These are phyloP conservation scores for Chrysolina oricalcia DNA, from an alignment of 2,888 invertebrate species.

Conservation along the genomic window DNA sequence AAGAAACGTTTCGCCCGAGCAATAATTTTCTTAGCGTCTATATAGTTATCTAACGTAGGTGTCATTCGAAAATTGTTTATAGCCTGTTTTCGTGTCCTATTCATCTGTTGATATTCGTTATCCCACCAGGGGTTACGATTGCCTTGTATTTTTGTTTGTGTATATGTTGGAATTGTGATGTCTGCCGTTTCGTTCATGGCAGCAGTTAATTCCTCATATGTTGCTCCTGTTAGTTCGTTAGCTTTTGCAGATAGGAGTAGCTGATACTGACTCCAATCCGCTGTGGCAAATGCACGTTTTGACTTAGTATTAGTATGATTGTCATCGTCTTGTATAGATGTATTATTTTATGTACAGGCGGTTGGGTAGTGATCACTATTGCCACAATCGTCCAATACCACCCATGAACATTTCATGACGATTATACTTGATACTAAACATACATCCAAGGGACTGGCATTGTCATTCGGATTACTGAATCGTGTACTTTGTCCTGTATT, in stretches of 20 bases:
- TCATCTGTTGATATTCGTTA: background rate
- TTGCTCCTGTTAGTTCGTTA: background rate
- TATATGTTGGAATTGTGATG: background rate
- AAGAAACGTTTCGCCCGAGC: background rate
- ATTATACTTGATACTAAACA: background rate
- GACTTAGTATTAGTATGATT: background rate
- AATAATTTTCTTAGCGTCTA: conserved; percentile 11
- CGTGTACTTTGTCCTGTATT: background rate
- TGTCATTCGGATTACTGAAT: background rate
- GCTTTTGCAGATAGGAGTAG: background rate
- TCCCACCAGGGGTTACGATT: background rate
- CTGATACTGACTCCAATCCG: background rate
- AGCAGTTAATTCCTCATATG: background rate
- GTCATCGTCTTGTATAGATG: background rate
- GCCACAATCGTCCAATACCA: background rate
- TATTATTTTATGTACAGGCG: background rate
- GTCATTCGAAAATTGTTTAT: background rate
- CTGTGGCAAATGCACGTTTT: background rate
- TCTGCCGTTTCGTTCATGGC: background rate
- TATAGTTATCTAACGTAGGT: background rate
- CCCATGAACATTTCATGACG: background rate
- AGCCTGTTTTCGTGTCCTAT: background rate
- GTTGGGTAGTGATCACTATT: background rate
- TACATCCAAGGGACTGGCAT: background rate
- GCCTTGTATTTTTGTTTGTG: background rate